Percentiles rank a stretch among this genome's conserved stretches.
phyloP scores from a whole-genome alignment of 2,797 vertebrate species.

The Luscinia megarhynchos region DNA sequence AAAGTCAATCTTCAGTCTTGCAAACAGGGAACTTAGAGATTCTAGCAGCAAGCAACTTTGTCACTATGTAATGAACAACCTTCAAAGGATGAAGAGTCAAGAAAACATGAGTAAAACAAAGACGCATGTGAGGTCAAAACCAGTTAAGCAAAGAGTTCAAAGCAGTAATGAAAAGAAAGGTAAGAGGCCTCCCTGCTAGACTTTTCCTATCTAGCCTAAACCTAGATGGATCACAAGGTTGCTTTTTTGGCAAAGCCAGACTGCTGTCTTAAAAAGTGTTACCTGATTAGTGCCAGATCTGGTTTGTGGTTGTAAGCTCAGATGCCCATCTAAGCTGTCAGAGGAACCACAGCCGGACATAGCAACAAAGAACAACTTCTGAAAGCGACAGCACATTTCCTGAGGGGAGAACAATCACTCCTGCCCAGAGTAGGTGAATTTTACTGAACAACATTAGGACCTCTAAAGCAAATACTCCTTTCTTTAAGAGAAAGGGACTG shows the following conservation, averaged over 20 bases:
- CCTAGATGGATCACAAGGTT: neutral
- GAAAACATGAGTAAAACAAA: neutral
- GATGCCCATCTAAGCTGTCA: neutral
- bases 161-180: neutral
- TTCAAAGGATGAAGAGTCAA: neutral
- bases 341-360: neutral
- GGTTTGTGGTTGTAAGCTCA: neutral
- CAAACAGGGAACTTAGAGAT: neutral
- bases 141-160: neutral
- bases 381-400: fast-evolving
- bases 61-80: neutral
- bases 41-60: neutral
- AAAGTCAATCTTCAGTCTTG: neutral
- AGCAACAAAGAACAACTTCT: neutral
- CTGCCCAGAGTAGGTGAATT: neutral
- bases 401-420: neutral
- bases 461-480: neutral
- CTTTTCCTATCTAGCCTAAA: neutral
- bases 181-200: neutral
- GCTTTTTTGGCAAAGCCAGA: neutral
- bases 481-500: neutral
- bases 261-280: neutral
- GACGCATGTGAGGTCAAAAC: neutral
- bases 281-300: neutral
- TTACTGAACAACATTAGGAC: neutral